Base-by-base conservation (phyloP, 2,113 vertebrate species). In the Piprites chloris region DNA sequence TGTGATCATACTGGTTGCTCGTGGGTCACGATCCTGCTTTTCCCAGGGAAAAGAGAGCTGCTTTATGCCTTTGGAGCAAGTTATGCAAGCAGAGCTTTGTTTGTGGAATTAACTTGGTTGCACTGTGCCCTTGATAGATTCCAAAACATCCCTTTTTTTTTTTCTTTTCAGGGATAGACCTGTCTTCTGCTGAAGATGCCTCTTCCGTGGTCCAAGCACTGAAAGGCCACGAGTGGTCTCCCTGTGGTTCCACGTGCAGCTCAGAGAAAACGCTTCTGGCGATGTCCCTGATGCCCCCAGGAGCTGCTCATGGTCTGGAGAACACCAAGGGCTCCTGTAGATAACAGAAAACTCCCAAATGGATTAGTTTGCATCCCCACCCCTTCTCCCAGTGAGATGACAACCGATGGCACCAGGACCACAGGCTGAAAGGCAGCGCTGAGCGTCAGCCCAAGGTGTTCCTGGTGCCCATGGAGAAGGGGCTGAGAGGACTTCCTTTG, bases 1-100 rank as follows among this genome's bases (percentile, higher is more conserved):
- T 0, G 1, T 52, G 69, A 32, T 49, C 24, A 11, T 4, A 7
- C 0, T 14, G 26, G 32, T 32, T 20, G 4, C 2, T 24, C 46
- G 7, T 30, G 39, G 24, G 30, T 39, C 39, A 7, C 8, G 1
- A 37, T 9, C n/a, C 37, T 66, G 41, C 19, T 67, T 87, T 75
- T 82, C 35, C 22, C 8, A 52, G 66, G 32, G 61, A 11, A 15
- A 46, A 85, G 23, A 75, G 32, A 14, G 35, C 17, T 62, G 32
- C 11, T 82, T 24, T 37, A 18, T 46, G 33, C 4, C 23, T 56
- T 53, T 41, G 27, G 19, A 65, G 79, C 16, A 42, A 33, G 39
- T 8, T 62, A 16, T 19, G 4, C 23, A 3, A 19, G 59, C 80
- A 85, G 37, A 67, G 35, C 37, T 44, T 41, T 56, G 18, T 15